phyloP scores from a whole-genome alignment of 2,797 vertebrate genomes.

The Chelonia mydas region DNA sequence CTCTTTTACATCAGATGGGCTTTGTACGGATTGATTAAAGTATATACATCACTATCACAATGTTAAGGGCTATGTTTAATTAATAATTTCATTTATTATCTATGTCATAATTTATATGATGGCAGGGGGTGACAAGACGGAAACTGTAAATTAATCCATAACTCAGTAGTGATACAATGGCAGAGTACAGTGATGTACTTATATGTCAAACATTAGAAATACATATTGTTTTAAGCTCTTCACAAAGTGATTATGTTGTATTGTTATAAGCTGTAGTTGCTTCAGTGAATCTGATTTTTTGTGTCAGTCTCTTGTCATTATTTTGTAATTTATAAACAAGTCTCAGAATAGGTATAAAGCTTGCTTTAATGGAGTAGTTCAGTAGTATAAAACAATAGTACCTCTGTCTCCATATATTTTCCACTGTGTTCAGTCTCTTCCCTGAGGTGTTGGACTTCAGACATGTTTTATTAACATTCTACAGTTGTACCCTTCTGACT shows the following conservation, averaged over 20 bases:
- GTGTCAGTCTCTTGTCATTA: conserved; percentile 27
- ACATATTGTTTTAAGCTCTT: conserved; percentile 18
- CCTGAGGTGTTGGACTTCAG: conserved; percentile 72
- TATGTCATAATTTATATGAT: not conserved
- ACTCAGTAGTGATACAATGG: not conserved
- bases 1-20: not conserved
- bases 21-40: not conserved
- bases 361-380: conserved; percentile 34
- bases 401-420: conserved; percentile 55
- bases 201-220: not conserved
- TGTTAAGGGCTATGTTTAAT: conserved; percentile 2
- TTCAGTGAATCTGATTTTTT: conserved; percentile 15
- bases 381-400: conserved; percentile 25
- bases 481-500: conserved; percentile 75
- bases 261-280: conserved; percentile 31
- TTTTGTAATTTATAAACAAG: conserved; percentile 54
- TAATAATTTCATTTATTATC: conserved; percentile 6
- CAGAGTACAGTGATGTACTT: not conserved
- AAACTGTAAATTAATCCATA: not conserved
- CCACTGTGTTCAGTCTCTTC: conserved; percentile 56
- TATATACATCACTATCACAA: conserved; percentile 29
- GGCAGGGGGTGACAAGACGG: not conserved
- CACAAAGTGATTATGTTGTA: conserved; percentile 7
- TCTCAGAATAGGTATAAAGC: conserved; percentile 48
- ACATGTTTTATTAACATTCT: conserved; percentile 77